These are phyloP conservation scores for Epizoanthus ramosus DNA, from an alignment of 92 coral and sea anemone genomes.

Conservation along the genomic window DNA sequence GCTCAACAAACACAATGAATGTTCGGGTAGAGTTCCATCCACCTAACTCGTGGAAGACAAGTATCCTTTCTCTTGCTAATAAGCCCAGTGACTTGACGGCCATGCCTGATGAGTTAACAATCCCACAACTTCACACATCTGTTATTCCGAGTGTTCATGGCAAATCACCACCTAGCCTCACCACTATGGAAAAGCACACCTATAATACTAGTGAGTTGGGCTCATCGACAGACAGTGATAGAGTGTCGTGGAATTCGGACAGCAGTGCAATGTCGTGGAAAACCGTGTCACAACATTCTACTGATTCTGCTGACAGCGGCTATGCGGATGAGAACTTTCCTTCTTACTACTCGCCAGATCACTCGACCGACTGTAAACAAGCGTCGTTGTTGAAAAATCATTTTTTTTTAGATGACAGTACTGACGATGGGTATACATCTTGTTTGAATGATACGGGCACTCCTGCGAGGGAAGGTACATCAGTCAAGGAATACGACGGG, in stretches of 20 bases:
- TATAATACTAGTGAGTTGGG: not conserved
- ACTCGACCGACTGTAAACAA: not conserved
- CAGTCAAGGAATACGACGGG: not conserved
- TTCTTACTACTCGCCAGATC: constrained; percentile 9
- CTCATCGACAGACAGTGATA: not conserved
- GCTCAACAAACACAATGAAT: not conserved
- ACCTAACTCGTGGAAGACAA: constrained; percentile 11
- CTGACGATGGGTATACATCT: not conserved
- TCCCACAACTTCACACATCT: not conserved
- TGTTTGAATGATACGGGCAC: not conserved
- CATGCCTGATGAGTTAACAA: not conserved
- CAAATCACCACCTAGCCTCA: not conserved
- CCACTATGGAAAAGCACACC: not conserved
- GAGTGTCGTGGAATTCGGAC: constrained; percentile 60
- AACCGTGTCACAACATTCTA: constrained; percentile 55
- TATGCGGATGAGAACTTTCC: constrained; percentile 43
- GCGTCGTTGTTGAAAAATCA: too few species aligned
- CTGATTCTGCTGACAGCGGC: constrained; percentile 75
- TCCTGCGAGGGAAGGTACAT: too few species aligned
- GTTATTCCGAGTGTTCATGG: not conserved
- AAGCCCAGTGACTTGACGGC: constrained; percentile 7
- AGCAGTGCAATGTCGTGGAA: constrained; percentile 74
- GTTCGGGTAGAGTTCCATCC: not conserved
- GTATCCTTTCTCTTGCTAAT: constrained; percentile 4
- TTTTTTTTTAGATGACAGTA: not conserved